Evolutionary conservation across 2,888 invertebrate genomes (phyloP).

Genomic region (Calephelis perditalis): DNA sequence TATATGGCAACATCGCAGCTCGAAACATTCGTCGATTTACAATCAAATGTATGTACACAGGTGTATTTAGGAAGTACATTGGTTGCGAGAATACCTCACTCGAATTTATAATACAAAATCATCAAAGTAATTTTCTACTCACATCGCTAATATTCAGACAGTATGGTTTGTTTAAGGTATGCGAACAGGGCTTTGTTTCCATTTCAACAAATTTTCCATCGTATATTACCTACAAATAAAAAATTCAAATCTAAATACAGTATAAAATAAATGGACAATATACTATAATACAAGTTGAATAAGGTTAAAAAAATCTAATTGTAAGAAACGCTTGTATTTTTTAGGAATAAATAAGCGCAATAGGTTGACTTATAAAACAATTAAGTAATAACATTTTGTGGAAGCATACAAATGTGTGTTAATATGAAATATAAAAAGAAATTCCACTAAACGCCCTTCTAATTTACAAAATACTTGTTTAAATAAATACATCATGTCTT

Average conservation of each 20-base stretch:
- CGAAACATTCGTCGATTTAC: slow-evolving; percentile 1
- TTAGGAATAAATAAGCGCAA: no score
- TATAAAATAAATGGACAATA: no score
- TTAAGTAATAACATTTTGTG: no score
- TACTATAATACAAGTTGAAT: no score
- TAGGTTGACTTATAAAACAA: no score
- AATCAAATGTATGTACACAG: background rate
- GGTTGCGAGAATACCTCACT: slow-evolving; percentile 3
- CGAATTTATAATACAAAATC: slow-evolving; percentile 11
- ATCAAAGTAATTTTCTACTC: slow-evolving; percentile 9
- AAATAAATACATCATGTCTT: no score
- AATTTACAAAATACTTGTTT: no score
- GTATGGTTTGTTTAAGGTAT: slow-evolving; percentile 8
- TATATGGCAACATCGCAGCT: slow-evolving; percentile 17
- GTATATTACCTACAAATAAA: slow-evolving; percentile 6
- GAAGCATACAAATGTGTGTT: no score
- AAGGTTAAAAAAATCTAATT: no score
- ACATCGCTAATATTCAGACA: slow-evolving; percentile 12
- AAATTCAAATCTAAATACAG: background rate
- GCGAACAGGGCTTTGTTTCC: slow-evolving; percentile 8
- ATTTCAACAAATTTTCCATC: slow-evolving; percentile 6
- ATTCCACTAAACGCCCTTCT: no score
- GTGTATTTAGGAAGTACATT: slow-evolving; percentile 9
- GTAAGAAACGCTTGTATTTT: no score
- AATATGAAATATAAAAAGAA: no score